Conservation (phyloP, 2,113 vertebrate species). For the Pogona vitticeps region DNA sequence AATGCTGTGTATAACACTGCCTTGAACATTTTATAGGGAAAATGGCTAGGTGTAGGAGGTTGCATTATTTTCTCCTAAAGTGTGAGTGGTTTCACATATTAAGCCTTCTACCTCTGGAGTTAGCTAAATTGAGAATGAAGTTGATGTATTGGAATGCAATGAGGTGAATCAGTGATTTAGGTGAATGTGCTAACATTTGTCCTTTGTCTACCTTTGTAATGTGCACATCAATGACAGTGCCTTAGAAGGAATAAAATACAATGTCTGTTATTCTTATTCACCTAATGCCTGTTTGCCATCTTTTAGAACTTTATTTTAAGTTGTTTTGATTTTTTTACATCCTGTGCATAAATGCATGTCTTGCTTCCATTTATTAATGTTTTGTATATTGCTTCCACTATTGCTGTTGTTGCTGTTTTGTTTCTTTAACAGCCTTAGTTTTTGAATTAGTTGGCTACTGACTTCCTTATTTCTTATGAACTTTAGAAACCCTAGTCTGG, state of each 20-base stretch:
- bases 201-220: slow-evolving; percentile 49
- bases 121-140: slow-evolving; percentile 66
- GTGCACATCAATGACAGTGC: slow-evolving; percentile 33
- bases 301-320: not conserved
- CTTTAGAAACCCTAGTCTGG: not conserved
- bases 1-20: too few species aligned
- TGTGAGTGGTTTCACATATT: slow-evolving; percentile 64
- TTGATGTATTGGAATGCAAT: slow-evolving; percentile 59
- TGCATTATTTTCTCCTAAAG: slow-evolving; percentile 64
- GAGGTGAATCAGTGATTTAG: slow-evolving; percentile 63
- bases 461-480: not conserved
- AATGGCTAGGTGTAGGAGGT: slow-evolving; percentile 65
- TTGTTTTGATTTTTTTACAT: not conserved
- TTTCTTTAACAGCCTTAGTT: not conserved
- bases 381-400: not conserved
- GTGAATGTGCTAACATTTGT: slow-evolving; percentile 62
- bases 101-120: slow-evolving; percentile 54
- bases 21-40: slow-evolving; percentile 53
- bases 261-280: not conserved
- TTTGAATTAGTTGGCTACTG: not conserved
- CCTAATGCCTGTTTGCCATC: not conserved
- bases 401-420: not conserved
- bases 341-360: not conserved
- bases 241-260: slow-evolving; percentile 12
- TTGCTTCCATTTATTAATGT: not conserved